Base-by-base conservation (phyloP, 1,140 invertebrate species). In the Conopomorpha cramerella region DNA sequence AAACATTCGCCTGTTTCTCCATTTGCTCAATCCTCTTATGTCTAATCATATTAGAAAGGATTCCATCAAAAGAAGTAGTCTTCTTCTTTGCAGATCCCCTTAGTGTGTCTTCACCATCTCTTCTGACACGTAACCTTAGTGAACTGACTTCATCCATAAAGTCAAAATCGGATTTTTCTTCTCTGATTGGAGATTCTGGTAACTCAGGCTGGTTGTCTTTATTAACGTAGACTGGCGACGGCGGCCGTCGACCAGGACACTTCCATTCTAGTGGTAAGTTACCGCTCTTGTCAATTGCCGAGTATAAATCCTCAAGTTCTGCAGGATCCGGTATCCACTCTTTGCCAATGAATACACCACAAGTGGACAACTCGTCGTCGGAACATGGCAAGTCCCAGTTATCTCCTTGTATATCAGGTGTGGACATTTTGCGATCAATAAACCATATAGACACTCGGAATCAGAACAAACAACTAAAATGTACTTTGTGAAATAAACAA, bases 1-100 rank as follows among this genome's bases (percentile, higher is more conserved):
- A 51, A 25, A 61, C 65, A 11, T 51, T 71, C 2, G 67, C 67
- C 39, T 78, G 67, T 42, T 74, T 68, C 43, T 79, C 73, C 55
- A 79, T 62, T 38, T 86, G 82, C 32, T 86, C 82, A 44, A 86
- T 74, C 41, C 82, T 77, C 30, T 85, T 79, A 50, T 89, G 86
- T 26, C 86, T 72, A 36, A 86, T 79, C 82, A 90, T 88, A 34
- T 87, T 89, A 0, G 83, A 87, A 10, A 90, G 64, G 23, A 88
- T 86, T 2, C 86, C 86, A 64, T 88, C 86, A 45, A 89, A 83
- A 25, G 85, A 88, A 0, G 87, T 86, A 1, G 86, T 88, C 64
- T 88, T 88, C 62, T 89, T 89, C 51, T 89, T 90, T 0, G 86
- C 86, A 45, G 86, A 87, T 3, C 86, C 86, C 47, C 86, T 82